Base-by-base conservation (phyloP, 2,888 invertebrate species). In the Belgica antarctica region DNA sequence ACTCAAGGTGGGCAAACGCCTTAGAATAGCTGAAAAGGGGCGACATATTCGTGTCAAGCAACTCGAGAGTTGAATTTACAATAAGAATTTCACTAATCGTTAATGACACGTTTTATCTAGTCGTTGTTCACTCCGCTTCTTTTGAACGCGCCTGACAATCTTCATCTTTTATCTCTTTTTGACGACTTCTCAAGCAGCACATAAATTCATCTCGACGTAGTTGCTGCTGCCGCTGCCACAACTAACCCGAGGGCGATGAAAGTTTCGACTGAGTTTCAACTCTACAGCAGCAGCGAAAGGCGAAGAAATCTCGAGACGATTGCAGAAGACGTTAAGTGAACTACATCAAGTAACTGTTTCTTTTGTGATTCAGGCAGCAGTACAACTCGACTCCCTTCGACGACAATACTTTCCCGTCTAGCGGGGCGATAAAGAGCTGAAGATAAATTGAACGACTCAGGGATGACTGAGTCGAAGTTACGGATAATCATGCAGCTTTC, bases 1-100 rank as follows among this genome's bases (percentile, higher is more conserved):
- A 8, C 22, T 52, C 52, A 52, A 52, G 52, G 52, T 52, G 52
- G 52, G 2, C 17, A 52, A 34, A 5, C 41, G 41, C 41, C 15
- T 41, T 5, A 41, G 41, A 41, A 41, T 41, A 12, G 41, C 12
- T 41, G 5, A 15, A 41, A 5, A 15, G n/a, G 41, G n/a, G 3
- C 12, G 15, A 41, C 41, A 41, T 41, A 15, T 41, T 15, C n/a
- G 2, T 15, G 15, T 41, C 22, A 19, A 22, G 12, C 17, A n/a
- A 17, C 22, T 52, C 52, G 12, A 52, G 52, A 52, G 22, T 22
- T n/a, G n/a, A n/a, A n/a, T n/a, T n/a, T n/a, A n/a, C n/a, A n/a
- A n/a, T n/a, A n/a, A n/a, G n/a, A 19, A 22, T 52, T 52, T 52
- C 22, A 52, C 52, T 52, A 52, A 52, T 52, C 52, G 22, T 2